Conservation (phyloP, 2,888 invertebrate species). For the Aphidius colemani region DNA sequence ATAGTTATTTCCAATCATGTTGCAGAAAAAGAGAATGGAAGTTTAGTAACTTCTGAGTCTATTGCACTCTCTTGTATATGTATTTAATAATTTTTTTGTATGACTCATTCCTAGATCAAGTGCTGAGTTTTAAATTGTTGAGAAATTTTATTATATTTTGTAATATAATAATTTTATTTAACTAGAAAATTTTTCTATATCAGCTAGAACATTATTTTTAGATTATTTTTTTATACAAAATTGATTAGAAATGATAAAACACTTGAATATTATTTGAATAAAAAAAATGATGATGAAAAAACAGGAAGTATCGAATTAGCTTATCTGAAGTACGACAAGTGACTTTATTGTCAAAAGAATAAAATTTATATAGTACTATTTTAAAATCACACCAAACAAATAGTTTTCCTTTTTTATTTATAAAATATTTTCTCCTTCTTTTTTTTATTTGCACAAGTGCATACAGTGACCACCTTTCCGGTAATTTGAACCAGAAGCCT, state of each 20-base stretch:
- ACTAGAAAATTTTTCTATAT: too few relatives aligned
- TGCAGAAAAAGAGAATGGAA: slow-evolving; percentile 19
- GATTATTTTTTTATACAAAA: too few relatives aligned
- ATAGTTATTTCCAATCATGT: slow-evolving; percentile 9
- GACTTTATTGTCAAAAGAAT: neutral
- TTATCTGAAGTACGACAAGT: slow-evolving; percentile 36
- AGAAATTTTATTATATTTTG: neutral
- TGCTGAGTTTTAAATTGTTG: slow-evolving; percentile 8
- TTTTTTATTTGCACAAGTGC: neutral
- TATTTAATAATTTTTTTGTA: neutral
- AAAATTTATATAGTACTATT: too few relatives aligned
- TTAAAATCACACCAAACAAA: neutral
- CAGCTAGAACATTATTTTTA: too few relatives aligned
- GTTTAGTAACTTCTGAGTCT: slow-evolving; percentile 11
- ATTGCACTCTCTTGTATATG: slow-evolving; percentile 17
- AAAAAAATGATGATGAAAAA: slow-evolving; percentile 26
- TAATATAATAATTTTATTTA: neutral
- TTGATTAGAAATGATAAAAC: too few relatives aligned
- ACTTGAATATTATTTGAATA: too few relatives aligned
- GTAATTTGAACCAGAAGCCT: slow-evolving; percentile 52
- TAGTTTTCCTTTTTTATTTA: neutral
- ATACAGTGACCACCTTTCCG: slow-evolving; percentile 42
- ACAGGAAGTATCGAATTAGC: slow-evolving; percentile 54
- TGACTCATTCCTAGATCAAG: slow-evolving; percentile 20
- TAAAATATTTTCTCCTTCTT: neutral